These are phyloP conservation scores for Castor canadensis DNA, from an alignment of 2,113 vertebrate species.

Conservation along the genomic window DNA sequence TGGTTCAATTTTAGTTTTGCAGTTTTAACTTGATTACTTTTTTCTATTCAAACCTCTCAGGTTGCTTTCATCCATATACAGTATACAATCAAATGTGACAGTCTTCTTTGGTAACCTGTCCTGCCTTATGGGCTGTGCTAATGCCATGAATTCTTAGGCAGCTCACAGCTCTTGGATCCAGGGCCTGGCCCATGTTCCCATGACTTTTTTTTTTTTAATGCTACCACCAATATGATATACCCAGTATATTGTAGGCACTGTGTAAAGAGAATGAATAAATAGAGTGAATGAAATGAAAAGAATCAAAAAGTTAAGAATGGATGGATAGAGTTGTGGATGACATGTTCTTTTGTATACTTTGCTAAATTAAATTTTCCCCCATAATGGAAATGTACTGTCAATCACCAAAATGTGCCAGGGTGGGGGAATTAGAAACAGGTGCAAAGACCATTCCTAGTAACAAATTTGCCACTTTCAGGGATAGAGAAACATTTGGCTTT, in stretches of 20 bases:
- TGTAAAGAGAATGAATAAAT: not conserved
- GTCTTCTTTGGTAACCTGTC: constrained; percentile 92
- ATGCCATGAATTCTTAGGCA: constrained; percentile 94
- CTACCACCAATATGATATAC: not conserved
- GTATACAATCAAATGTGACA: too few species aligned
- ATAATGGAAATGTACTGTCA: not conserved
- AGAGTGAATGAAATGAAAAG: not conserved
- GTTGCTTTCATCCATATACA: not conserved
- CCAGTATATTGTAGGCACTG: not conserved
- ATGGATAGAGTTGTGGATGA: not conserved
- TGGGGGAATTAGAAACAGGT: not conserved
- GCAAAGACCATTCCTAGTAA: not conserved
- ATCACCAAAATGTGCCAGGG: not conserved
- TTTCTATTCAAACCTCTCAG: constrained; percentile 61
- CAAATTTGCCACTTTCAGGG: not conserved
- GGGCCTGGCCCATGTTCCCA: constrained; percentile 94
- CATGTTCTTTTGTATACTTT: not conserved
- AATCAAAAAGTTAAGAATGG: not conserved
- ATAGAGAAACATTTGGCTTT: rapidly evolving
- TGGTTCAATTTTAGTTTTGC: constrained; percentile 90
- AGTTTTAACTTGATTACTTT: constrained; percentile 80
- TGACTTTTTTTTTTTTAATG: not conserved
- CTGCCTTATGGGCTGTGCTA: constrained; percentile 94
- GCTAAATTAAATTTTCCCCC: not conserved
- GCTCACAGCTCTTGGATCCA: constrained; percentile 93